These are phyloP conservation scores for Eleutherodactylus coqui DNA, from an alignment of 2,797 vertebrate species.

Conservation along the genomic window DNA sequence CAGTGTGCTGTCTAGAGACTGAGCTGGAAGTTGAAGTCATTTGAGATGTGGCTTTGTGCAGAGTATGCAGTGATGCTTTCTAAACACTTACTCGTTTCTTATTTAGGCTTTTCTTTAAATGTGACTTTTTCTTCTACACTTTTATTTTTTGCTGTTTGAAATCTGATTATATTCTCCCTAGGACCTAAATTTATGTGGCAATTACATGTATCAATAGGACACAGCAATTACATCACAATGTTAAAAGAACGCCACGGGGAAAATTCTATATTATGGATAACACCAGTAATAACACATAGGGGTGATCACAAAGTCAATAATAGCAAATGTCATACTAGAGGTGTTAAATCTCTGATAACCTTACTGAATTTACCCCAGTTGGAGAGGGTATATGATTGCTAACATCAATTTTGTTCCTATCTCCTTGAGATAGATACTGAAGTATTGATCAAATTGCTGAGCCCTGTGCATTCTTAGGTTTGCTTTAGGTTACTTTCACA, in stretches of 20 bases:
- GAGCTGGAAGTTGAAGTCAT: constrained; percentile 42
- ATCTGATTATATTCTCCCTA: constrained; percentile 52
- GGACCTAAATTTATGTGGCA: constrained; percentile 47
- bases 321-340: constrained; percentile 29
- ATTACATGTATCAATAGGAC: constrained; percentile 50
- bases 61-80: constrained; percentile 63
- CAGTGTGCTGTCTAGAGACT: constrained; percentile 61
- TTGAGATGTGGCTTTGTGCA: constrained; percentile 47
- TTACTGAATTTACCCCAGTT: constrained; percentile 34
- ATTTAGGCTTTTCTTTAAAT: constrained; percentile 62
- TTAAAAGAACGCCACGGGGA: constrained; percentile 19
- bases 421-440: constrained; percentile 15
- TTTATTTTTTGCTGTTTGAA: constrained; percentile 26
- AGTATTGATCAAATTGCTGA: constrained; percentile 21
- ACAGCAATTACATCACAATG: constrained; percentile 33
- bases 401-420: constrained; percentile 19
- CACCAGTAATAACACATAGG: constrained; percentile 24
- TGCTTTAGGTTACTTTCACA: neutral
- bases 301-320: constrained; percentile 22
- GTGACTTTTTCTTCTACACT: constrained; percentile 61
- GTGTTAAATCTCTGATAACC: constrained; percentile 11
- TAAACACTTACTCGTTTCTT: constrained; percentile 54
- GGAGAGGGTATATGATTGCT: constrained; percentile 15
- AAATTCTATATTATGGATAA: constrained; percentile 30
- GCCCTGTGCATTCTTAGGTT: neutral